Conservation (phyloP, 2,797 vertebrate genomes). For the Amblyopsis hoosieri region DNA sequence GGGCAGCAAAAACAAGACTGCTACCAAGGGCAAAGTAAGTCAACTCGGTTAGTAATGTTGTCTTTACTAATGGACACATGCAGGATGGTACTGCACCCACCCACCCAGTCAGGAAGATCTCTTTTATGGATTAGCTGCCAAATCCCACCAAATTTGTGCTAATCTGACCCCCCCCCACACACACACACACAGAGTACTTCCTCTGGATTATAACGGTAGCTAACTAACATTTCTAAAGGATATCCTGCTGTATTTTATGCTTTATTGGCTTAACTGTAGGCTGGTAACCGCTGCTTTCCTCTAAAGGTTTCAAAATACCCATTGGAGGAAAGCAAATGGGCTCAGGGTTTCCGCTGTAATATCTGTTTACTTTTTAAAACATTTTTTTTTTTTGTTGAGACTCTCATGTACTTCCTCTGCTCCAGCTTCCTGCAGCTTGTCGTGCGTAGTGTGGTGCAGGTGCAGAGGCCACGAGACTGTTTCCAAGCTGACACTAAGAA, state of each 20-base stretch:
- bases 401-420: conserved; percentile 73
- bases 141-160: not conserved
- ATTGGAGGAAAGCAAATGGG: conserved; percentile 5
- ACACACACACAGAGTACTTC: not conserved
- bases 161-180: not conserved
- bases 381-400: conserved; percentile 28
- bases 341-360: conserved; percentile 48
- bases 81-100: too few species aligned
- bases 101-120: too few species aligned
- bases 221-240: conserved; percentile 54
- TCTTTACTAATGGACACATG: too few species aligned
- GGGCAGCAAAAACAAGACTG: conserved; percentile 92
- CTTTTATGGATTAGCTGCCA: not conserved
- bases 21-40: conserved; percentile 86
- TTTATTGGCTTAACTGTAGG: conserved; percentile 41
- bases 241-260: conserved; percentile 48
- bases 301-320: conserved; percentile 53
- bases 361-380: conserved; percentile 36
- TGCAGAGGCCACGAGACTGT: conserved; percentile 74
- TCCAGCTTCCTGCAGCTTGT: conserved; percentile 74
- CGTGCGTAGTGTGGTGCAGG: conserved; percentile 71
- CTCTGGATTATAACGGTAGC: conserved; percentile 33
- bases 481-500: conserved; percentile 70
- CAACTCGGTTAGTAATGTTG: not conserved
- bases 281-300: conserved; percentile 13